Base-by-base conservation (phyloP, 30 jellyfish, hydroid and myxozoan genomes). In the Mastigias papua region DNA sequence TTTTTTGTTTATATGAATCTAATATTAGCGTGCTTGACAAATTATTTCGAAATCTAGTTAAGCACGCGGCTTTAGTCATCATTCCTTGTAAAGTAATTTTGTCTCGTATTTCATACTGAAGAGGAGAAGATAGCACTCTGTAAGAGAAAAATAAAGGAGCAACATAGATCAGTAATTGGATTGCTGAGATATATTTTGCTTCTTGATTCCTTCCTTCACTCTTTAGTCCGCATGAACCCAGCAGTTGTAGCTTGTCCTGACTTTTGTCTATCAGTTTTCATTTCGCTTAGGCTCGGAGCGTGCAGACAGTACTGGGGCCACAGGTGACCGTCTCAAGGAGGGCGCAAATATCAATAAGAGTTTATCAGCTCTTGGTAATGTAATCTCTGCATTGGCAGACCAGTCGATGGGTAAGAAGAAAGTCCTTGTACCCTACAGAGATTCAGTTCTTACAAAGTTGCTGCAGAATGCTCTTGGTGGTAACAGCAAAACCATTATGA, bases 301-400 rank as follows among this genome's bases (percentile, higher is more conserved):
- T 1, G 99, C 99, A 58, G 99, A 86, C 69, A 89, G 98, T 49
- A 94, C 99, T 10, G 99, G 99, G 6, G 99, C 99, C n/a, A 94
- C 99, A n/a, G 99, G 99, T 8, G 99, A 94, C 89, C 99, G 99
- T 71, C 90, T 94, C 27, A 94, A 94, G 32, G 99, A 94, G 89
- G 99, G 99, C 16, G 99, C 99, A 26, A 94, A 94, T 89, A 94
- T 94, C 92, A 94, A 94, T 77, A 89, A 90, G 73, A 82, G 97
- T 63, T 80, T 94, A 64, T 94, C 99, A 65, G 88, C 99, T 1
- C 95, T 94, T n/a, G 99, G 99, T 22, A 94, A 94, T 76, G 99
- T 94, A 81, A 94, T 94, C 28, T 94, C 99, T 22, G 99, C 99
- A 21, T 88, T 94, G 70, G 99, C 99, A 49, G 99, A 94, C 60